Percentiles rank a stretch among this genome's conserved stretches.
Evolutionary conservation across 2,888 invertebrate species (phyloP).

Genomic region (Pyrocoelia pectoralis): DNA sequence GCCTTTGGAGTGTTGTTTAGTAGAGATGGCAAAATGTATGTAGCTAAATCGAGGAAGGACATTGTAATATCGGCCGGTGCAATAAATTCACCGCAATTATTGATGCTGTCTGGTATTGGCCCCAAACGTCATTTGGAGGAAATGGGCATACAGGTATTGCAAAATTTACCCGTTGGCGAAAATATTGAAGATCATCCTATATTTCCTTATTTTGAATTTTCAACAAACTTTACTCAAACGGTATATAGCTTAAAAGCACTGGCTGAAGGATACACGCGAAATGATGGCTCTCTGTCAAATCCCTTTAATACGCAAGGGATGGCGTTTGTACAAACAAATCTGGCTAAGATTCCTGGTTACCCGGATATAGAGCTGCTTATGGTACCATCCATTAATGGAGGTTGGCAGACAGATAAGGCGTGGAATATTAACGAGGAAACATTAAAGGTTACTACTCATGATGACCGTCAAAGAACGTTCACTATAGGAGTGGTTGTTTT

Average conservation of each 20-base stretch:
- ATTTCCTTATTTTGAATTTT: slow-evolving; percentile 72
- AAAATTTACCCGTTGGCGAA: slow-evolving; percentile 75
- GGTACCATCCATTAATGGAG: slow-evolving; percentile 19
- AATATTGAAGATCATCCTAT: slow-evolving; percentile 81
- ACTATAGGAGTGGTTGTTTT: slow-evolving; percentile 61
- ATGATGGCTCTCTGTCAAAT: slow-evolving; percentile 39
- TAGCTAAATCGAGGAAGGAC: slow-evolving; percentile 71
- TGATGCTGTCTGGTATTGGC: slow-evolving; percentile 84
- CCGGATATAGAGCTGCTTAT: slow-evolving; percentile 37
- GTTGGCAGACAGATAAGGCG: slow-evolving; percentile 5
- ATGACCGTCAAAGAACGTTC: slow-evolving; percentile 20
- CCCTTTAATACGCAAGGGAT: slow-evolving; percentile 42
- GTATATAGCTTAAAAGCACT: slow-evolving; percentile 17
- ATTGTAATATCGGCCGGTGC: slow-evolving; percentile 80
- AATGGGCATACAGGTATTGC: slow-evolving; percentile 66
- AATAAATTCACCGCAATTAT: slow-evolving; percentile 81
- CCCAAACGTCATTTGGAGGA: slow-evolving; percentile 68
- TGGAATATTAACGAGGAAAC: slow-evolving; percentile 24
- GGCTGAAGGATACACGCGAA: slow-evolving; percentile 38
- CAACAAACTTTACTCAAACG: slow-evolving; percentile 31
- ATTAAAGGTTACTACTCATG: slow-evolving; percentile 8
- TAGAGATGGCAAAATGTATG: slow-evolving; percentile 64
- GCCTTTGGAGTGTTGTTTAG: slow-evolving; percentile 73
- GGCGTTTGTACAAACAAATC: slow-evolving; percentile 30
- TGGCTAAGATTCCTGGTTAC: slow-evolving; percentile 18